Evolutionary conservation across 2,888 invertebrate genomes (phyloP).

Genomic region (Macrosiphum euphorbiae): DNA sequence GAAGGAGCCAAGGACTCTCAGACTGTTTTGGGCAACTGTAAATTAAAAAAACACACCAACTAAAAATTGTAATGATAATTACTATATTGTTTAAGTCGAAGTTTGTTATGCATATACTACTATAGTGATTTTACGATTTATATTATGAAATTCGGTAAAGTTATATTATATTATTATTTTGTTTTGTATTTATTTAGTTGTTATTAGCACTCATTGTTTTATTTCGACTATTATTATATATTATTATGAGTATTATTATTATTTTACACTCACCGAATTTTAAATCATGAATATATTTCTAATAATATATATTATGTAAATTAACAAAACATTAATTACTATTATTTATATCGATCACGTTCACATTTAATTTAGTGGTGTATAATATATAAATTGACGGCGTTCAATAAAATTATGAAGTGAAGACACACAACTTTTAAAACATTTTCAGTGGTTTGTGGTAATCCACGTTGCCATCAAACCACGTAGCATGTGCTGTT

Average conservation of each 20-base stretch:
- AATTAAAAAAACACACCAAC: conserved; percentile 34
- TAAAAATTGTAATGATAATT: neutral
- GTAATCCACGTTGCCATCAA: neutral
- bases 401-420: neutral
- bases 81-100: conserved; percentile 33
- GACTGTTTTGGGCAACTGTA: conserved; percentile 67
- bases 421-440: neutral
- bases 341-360: neutral
- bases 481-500: neutral
- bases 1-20: conserved; percentile 67
- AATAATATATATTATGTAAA: neutral
- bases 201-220: conserved; percentile 44
- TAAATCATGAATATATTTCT: neutral
- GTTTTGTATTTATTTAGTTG: conserved; percentile 47
- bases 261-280: neutral
- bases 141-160: conserved; percentile 4
- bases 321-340: neutral
- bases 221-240: conserved; percentile 15
- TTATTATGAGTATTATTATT: neutral
- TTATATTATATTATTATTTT: neutral
- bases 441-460: neutral
- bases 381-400: neutral
- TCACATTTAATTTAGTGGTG: neutral
- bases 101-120: conserved; percentile 23
- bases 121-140: neutral